These are phyloP conservation scores for Peromyscus nudipes DNA, from an alignment of 2,797 vertebrate genomes.

Conservation along the genomic window DNA sequence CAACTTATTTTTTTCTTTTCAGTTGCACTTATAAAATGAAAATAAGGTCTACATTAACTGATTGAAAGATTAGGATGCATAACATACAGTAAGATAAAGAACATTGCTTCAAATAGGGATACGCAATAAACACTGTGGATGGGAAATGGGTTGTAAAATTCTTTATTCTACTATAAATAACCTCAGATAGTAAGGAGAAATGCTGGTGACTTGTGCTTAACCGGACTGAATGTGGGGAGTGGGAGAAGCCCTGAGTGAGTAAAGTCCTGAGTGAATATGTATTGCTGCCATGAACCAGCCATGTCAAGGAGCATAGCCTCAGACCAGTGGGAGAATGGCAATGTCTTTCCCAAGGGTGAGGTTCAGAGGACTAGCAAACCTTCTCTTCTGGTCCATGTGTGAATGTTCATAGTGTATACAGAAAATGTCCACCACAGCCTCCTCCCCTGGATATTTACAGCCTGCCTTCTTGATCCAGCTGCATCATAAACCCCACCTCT, in stretches of 20 bases:
- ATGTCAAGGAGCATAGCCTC: no score
- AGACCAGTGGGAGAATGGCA: not conserved
- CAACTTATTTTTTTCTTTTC: not conserved
- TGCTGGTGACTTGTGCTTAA: not conserved
- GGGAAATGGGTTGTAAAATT: not conserved
- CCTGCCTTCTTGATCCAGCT: not conserved
- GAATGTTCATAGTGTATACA: not conserved
- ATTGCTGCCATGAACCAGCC: not conserved
- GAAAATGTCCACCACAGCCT: not conserved
- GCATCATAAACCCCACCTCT: no score
- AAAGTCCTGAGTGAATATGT: not conserved
- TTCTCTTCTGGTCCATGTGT: not conserved
- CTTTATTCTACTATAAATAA: not conserved
- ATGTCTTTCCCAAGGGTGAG: not conserved
- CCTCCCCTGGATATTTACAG: not conserved
- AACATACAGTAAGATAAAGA: not conserved
- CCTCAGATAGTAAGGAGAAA: not conserved
- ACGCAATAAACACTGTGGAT: not conserved
- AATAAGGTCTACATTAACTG: not conserved
- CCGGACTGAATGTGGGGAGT: not conserved
- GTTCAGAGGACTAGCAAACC: not conserved
- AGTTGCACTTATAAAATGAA: constrained; percentile 41
- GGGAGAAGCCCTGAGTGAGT: not conserved
- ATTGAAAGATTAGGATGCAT: constrained; percentile 19
- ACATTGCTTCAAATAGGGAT: not conserved